A percentile compares a stretch with the other conserved stretches of the same genome.
Conservation (phyloP, 2,888 invertebrate genomes). For the Tinea pellionella region DNA sequence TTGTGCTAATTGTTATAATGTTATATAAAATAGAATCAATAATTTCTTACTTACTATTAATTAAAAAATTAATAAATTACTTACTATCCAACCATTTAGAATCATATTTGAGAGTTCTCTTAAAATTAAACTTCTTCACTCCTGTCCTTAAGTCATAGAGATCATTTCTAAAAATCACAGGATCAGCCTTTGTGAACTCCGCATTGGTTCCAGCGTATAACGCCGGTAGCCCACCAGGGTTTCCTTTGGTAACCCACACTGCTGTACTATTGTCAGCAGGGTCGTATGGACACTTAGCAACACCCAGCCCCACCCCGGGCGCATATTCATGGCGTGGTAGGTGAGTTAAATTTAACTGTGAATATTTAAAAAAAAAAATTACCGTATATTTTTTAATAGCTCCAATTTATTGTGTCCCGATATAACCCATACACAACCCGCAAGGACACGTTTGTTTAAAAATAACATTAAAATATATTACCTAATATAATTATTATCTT, state of each 20-base stretch:
- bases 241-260: slow-evolving; percentile 76
- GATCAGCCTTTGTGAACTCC: slow-evolving; percentile 78
- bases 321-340: slow-evolving; percentile 70
- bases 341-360: slow-evolving; percentile 66
- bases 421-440: too few relatives aligned
- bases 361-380: slow-evolving; percentile 16
- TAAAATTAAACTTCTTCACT: slow-evolving; percentile 71
- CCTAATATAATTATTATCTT: too few relatives aligned
- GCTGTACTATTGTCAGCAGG: slow-evolving; percentile 81
- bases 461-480: too few relatives aligned
- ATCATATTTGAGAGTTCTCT: slow-evolving; percentile 76
- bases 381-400: not conserved
- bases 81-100: slow-evolving; percentile 81
- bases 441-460: too few relatives aligned
- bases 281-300: slow-evolving; percentile 79
- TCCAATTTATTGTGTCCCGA: not conserved
- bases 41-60: too few relatives aligned
- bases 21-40: too few relatives aligned
- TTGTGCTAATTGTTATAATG: too few relatives aligned
- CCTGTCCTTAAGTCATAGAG: slow-evolving; percentile 72
- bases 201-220: slow-evolving; percentile 80
- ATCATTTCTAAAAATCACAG: slow-evolving; percentile 78
- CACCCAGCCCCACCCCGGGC: slow-evolving; percentile 74
- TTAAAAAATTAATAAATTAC: slow-evolving; percentile 36
- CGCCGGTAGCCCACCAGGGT: slow-evolving; percentile 73